Evolutionary conservation across 2,888 invertebrate species (phyloP), one percentile per base, ranked within the genome.

Genomic region (Spisula solida): DNA sequence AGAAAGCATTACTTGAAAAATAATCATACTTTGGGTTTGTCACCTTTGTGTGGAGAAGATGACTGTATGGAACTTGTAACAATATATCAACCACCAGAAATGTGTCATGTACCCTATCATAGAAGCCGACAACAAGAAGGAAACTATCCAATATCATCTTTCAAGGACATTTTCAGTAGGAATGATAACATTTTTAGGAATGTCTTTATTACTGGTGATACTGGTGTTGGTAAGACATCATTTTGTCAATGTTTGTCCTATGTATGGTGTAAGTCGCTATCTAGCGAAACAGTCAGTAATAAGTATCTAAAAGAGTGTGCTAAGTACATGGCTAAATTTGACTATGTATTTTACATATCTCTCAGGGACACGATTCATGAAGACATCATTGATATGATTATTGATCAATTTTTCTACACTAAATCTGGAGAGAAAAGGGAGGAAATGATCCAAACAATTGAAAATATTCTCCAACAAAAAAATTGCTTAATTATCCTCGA

Each of bases 161-260:
- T 25, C 25, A 10, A 66, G 25, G 60, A 66, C n/a, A 25, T 66
- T 8, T 66, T 66, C 25, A 25, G 25, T 66, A 66, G 12, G 12
- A 25, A 66, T 4, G 25, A 6, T 10, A 25, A 66, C 20, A 10
- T 5, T 25, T 66, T 66, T 25, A 66, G 25, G 12, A 66, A 66
- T 66, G 25, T 66, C 0, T 66, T 25, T 66, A 66, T 66, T 25
- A 66, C 60, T 12, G 60, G 60, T 66, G 60, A 66, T 66, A 25
- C 60, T 10, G 60, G 60, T n/a, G 60, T 66, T 66, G 60, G 60
- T 66, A 66, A 66, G 10, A 25, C 60, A 66, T 66, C 60, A n/a
- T 66, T 66, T 25, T 66, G 60, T 25, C 60, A 66, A n/a, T 25
- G 60, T 66, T 25, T 66, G 60, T n/a, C 60, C 6, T 66, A 25